Evolutionary conservation across 1,140 invertebrate genomes (phyloP), one percentile per base, ranked within the genome.

Genomic region (Halesus radiatus): DNA sequence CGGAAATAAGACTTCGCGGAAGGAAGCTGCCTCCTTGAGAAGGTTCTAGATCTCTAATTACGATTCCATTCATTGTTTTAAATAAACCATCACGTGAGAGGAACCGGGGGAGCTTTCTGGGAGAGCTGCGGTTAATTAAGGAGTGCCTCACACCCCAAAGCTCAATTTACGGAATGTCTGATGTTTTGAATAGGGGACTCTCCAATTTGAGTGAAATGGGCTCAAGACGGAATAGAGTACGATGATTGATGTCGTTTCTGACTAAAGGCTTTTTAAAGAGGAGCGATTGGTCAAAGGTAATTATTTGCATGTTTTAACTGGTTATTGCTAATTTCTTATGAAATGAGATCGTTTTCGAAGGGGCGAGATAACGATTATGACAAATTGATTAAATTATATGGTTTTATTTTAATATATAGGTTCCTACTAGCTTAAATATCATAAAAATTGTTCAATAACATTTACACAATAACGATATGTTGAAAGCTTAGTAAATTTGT

Each of bases 31-130:
- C 29, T 58, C 45, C 22, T 50, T 60, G 22, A 50, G 73, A 23
- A 58, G 78, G 56, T 68, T 60, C 76, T 70, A 81, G 80, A 81
- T 81, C 78, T 78, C 76, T 81, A 81, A 81, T 81, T 81, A 81
- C 80, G 80, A 81, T 81, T 81, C 77, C 80, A 75, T 75, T 81
- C 80, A 81, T 81, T 81, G 80, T 81, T 81, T 81, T 76, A 81
- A 81, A 81, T 81, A 81, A 79, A 74, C 80, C 75, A 45, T 79
- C 80, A 81, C 80, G 80, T 81, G 76, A 78, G 72, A 78, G 77
- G 73, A 81, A 76, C 76, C 54, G 58, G 76, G 29, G 20, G 76
- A 78, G 37, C 54, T 68, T 37, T 18, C 68, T 26, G 6, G 2
- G 53, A 50, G 32, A n/a, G 72, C 54, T 66, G 58, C 56, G 77